Percentiles rank a stretch among this genome's conserved stretches.
phyloP scores from a whole-genome alignment of 2,797 vertebrate species.

The Gouania willdenowi region DNA sequence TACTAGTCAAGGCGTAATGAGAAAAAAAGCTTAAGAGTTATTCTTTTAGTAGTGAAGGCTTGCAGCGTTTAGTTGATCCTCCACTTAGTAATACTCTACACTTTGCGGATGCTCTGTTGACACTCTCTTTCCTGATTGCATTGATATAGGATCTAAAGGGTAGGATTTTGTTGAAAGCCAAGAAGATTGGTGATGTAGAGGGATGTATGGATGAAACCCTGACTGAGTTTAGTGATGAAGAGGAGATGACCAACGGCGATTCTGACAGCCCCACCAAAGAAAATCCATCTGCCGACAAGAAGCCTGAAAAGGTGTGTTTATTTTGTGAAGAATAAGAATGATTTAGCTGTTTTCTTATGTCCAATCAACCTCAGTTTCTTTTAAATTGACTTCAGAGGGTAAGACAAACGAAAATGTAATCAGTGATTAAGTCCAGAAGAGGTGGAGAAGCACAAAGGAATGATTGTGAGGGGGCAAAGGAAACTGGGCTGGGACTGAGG shows the following conservation, averaged over 20 bases:
- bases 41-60: conserved; percentile 11
- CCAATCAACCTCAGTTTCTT: no score
- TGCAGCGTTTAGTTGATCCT: conserved; percentile 32
- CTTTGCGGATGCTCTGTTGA: no score
- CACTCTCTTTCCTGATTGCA: not conserved
- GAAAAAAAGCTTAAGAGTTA: conserved; percentile 6
- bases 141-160: conserved; percentile 80
- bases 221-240: conserved; percentile 77
- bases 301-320: conserved; percentile 62
- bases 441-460: not conserved
- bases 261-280: conserved; percentile 55
- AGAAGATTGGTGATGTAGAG: conserved; percentile 80
- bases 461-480: conserved; percentile 17
- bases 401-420: no score
- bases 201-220: conserved; percentile 52
- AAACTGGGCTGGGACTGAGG: conserved; percentile 3
- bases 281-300: conserved; percentile 41
- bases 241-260: conserved; percentile 71
- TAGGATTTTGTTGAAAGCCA: conserved; percentile 90
- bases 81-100: no score
- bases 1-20: conserved; percentile 34
- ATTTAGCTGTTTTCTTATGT: no score
- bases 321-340: no score
- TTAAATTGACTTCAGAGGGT: no score
- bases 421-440: no score